Evolutionary conservation across 2,113 vertebrate genomes (phyloP), one percentile per base, ranked within the genome.

Genomic region (Phalacrocorax carbo): DNA sequence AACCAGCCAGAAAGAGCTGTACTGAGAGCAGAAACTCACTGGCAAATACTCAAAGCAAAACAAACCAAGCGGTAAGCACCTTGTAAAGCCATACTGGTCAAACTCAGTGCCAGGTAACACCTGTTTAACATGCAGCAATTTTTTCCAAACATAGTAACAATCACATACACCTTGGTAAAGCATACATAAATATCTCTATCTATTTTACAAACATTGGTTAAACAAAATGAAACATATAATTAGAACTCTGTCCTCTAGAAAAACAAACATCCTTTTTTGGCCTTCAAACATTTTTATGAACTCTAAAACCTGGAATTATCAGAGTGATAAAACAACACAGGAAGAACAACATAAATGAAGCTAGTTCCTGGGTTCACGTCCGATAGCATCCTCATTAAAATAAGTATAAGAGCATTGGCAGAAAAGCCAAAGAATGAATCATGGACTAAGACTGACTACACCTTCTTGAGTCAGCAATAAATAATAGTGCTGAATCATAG

Each of bases 341-440:
- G 44, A 73, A 83, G 17, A 75, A 40, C 9, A 75, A 40, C 9
- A 71, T 17, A 88, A 84, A 46, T 6, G 1, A 83, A 92, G 40
- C 13, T 58, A 30, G 58, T 48, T 65, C 40, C 20, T 48, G 60
- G 49, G 61, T 84, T 79, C 34, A 81, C 91, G 9, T 77, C 49
- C 2, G 8, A 68, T 5, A 82, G 9, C 9, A 62, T 60, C 16
- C 38, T 68, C 49, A 82, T 79, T 81, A 68, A 78, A 87, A 3
- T 23, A 49, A 79, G 32, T 72, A 8, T 19, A 68, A 68, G 16
- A 89, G 19, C 42, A 95, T 46, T 36, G 90, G 40, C 30, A 87
- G 77, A 64, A 86, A 81, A n/a, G 51, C 10, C 38, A 88, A 86
- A 82, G 57, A 72, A 91, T 82, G 57, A 95, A 89, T 93, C 88